Evolutionary conservation across 2,888 invertebrate species (phyloP).

Genomic region (Apotomis turbidana): DNA sequence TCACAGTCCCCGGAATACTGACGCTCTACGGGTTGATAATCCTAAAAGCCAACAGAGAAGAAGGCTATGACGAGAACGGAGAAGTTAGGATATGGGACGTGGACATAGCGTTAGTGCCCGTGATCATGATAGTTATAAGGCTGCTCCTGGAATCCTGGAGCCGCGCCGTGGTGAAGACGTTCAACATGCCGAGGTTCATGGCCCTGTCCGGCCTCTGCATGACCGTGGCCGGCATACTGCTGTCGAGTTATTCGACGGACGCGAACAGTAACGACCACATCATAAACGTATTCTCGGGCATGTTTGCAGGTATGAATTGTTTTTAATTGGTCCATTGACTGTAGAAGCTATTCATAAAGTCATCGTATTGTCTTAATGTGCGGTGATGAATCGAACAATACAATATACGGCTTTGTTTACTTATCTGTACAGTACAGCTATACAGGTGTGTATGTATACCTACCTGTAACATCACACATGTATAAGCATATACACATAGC

Average conservation of each 20-base stretch:
- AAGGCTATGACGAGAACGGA: slow-evolving; percentile 71
- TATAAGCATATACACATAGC: background rate
- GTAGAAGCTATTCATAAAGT: slow-evolving; percentile 12
- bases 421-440: slow-evolving; percentile 34
- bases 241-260: slow-evolving; percentile 79
- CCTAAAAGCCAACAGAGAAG: slow-evolving; percentile 76
- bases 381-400: slow-evolving; percentile 33
- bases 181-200: slow-evolving; percentile 84
- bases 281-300: slow-evolving; percentile 78
- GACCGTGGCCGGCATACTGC: slow-evolving; percentile 82
- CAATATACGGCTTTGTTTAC: slow-evolving; percentile 38
- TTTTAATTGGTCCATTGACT: slow-evolving; percentile 31
- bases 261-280: slow-evolving; percentile 73
- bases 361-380: slow-evolving; percentile 9
- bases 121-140: slow-evolving; percentile 84
- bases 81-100: slow-evolving; percentile 82
- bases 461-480: background rate
- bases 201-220: slow-evolving; percentile 83
- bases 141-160: slow-evolving; percentile 85
- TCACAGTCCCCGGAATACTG: slow-evolving; percentile 83
- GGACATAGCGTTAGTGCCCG: slow-evolving; percentile 83
- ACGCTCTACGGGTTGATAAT: slow-evolving; percentile 83
- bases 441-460: background rate
- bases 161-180: slow-evolving; percentile 80
- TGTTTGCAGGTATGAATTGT: slow-evolving; percentile 74